phyloP scores from a whole-genome alignment of 2,888 invertebrate species.

The Melinaea marsaeus region DNA sequence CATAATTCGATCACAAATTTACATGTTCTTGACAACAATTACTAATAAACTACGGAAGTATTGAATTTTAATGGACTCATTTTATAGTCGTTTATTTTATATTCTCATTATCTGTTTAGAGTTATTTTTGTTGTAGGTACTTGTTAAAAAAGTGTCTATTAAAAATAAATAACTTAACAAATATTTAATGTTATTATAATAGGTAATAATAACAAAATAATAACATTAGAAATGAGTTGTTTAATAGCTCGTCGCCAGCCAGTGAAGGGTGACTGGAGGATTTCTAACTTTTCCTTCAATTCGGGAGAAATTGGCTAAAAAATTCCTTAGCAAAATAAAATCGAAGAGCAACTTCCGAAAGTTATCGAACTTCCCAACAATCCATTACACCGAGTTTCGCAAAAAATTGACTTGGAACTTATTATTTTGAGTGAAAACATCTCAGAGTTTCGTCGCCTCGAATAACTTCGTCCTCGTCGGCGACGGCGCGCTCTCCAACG shows the following conservation, averaged over 20 bases:
- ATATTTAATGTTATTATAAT: neutral
- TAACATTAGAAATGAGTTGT: constrained; percentile 21
- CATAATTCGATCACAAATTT: constrained; percentile 48
- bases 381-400: constrained; percentile 76
- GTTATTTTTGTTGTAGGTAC: neutral
- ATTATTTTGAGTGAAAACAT: constrained; percentile 77
- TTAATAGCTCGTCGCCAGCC: constrained; percentile 34
- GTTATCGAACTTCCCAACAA: constrained; percentile 76
- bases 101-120: neutral
- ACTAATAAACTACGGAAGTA: constrained; percentile 21
- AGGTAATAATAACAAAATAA: constrained; percentile 13
- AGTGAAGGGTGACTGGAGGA: constrained; percentile 70
- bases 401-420: constrained; percentile 74
- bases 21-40: constrained; percentile 45
- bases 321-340: constrained; percentile 73
- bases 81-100: neutral
- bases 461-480: constrained; percentile 49
- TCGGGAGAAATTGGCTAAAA: constrained; percentile 75
- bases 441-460: constrained; percentile 63
- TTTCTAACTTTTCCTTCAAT: constrained; percentile 57
- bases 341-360: constrained; percentile 76
- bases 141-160: neutral
- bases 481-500: constrained; percentile 30
- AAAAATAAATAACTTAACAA: neutral
- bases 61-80: constrained; percentile 8